Evolutionary conservation across 2,888 invertebrate genomes (phyloP), one percentile per base, ranked within the genome.

Genomic region (Neoascia interrupta): DNA sequence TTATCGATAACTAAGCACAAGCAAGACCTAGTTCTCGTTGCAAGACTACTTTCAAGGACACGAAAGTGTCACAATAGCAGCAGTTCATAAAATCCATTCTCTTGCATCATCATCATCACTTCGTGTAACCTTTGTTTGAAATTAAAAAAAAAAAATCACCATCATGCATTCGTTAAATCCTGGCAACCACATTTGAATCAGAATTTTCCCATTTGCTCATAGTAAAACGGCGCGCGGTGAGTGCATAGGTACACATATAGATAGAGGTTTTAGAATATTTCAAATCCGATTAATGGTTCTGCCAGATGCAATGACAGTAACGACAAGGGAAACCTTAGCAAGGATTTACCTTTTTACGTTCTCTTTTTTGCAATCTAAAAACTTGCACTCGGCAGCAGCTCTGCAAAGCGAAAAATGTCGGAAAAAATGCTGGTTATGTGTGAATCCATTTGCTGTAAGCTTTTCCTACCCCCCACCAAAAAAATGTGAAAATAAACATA

Each of bases 251-350:
- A 23, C 16, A 31, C 8, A 8, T 23, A 39, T 21, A n/a, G 18
- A 10, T 37, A 19, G 5, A 36, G 15, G 56, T 61, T 61, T 43
- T 15, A 10, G 51, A 64, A 58, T 64, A 63, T 56, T 75, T 63
- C 58, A 76, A 72, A 76, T 76, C 76, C 76, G 76, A 76, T 72
- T 76, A 76, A 76, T 72, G 39, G 64, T 47, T 31, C 64, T 76
- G 76, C 72, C 76, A 76, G 64, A 60, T 76, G 72, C 72, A 72
- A 47, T 76, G 72, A 64, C 58, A 76, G 76, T 58, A 36, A 36
- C 49, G 54, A 63, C 36, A 51, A 68, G 49, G 61, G 13, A 45
- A 49, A 51, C 36, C 49, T 63, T 75, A 69, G 41, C 18, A 18
- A 37, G 15, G 13, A 1, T 8, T 23, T 39, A 6, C 13, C 5